Percentiles rank a stretch among this genome's conserved stretches.
These are phyloP conservation scores for Globodera rostochiensis DNA, from an alignment of 1,140 invertebrate species.

Conservation along the genomic window DNA sequence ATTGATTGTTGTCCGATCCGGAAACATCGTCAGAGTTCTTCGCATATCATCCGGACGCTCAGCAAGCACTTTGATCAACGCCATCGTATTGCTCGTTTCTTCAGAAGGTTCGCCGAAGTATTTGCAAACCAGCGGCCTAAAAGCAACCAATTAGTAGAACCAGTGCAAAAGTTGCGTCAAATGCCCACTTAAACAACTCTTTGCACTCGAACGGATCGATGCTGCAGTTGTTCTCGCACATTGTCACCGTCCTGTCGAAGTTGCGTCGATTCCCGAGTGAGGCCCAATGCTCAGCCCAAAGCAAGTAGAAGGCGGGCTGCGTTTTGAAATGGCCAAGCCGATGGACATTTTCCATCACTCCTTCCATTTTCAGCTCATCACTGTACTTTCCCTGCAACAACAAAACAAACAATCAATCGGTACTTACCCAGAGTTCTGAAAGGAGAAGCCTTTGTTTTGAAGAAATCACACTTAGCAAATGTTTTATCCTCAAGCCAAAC, in stretches of 20 bases:
- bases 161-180: not conserved
- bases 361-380: conserved; percentile 35
- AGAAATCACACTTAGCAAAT: conserved; percentile 6
- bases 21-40: not conserved
- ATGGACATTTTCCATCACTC: conserved; percentile 37
- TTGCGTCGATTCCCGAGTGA: conserved; percentile 13
- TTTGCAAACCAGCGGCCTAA: conserved; percentile 1
- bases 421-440: too few relatives aligned
- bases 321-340: conserved; percentile 30
- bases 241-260: conserved; percentile 16
- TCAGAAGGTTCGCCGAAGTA: conserved; percentile 1
- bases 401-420: not conserved
- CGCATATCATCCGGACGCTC: not conserved
- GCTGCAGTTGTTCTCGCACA: conserved; percentile 28
- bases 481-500: not conserved
- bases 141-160: not conserved
- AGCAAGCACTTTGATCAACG: conserved; percentile 7
- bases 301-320: conserved; percentile 26
- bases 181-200: conserved; percentile 14
- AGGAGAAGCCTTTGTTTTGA: not conserved
- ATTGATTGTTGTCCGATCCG: not conserved
- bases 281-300: conserved; percentile 39
- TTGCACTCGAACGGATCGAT: not conserved
- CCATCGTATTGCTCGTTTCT: not conserved
- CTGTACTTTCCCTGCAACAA: conserved; percentile 39